Evolutionary conservation across 2,888 invertebrate genomes (phyloP).

Genomic region (Polymixis lichenea): DNA sequence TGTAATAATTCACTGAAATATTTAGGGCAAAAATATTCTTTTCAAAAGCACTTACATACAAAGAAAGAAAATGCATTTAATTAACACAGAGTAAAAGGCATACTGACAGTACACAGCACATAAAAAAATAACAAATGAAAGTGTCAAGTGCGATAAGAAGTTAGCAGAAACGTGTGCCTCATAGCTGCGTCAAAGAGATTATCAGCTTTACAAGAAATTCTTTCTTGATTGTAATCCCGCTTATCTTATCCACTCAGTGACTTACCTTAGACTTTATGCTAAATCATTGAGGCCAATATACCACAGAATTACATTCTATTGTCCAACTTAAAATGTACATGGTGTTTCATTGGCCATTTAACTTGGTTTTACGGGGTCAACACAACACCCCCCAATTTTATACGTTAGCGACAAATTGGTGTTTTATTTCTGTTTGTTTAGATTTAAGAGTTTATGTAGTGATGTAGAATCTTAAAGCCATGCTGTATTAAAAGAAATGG

Average conservation of each 20-base stretch:
- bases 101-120: too few relatives aligned
- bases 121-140: too few relatives aligned
- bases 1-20: neutral
- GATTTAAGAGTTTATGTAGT: neutral
- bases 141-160: too few relatives aligned
- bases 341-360: conserved; percentile 74
- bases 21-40: neutral
- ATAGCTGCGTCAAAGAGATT: neutral
- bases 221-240: conserved; percentile 56
- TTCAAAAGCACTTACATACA: neutral
- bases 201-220: too few relatives aligned
- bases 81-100: too few relatives aligned
- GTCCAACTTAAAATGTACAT: conserved; percentile 83
- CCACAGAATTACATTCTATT: conserved; percentile 84
- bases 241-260: conserved; percentile 43
- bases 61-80: too few relatives aligned
- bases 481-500: neutral
- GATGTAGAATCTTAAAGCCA: neutral
- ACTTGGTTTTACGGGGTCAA: conserved; percentile 61
- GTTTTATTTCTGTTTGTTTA: conserved; percentile 46
- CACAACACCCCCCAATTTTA: conserved; percentile 45
- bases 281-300: conserved; percentile 84
- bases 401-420: conserved; percentile 37
- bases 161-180: too few relatives aligned
- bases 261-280: conserved; percentile 78